Conservation (phyloP, 1,140 invertebrate genomes). For the Drosophila nannoptera region DNA sequence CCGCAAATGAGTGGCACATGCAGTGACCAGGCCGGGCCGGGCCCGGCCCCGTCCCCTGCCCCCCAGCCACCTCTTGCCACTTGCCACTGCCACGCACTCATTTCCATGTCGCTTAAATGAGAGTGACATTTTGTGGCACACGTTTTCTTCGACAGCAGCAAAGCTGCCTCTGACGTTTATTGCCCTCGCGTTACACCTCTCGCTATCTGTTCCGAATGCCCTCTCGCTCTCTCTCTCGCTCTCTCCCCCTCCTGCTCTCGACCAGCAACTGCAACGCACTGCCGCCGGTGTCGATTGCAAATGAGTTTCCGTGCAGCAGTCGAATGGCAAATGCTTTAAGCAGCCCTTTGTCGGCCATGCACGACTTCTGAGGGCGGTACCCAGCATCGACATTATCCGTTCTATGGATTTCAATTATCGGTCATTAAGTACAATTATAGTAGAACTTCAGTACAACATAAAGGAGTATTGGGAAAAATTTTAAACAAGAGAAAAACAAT, state of each 20-base stretch:
- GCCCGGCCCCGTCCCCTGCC: no score
- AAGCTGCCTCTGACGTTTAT: slow-evolving; percentile 31
- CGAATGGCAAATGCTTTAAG: slow-evolving; percentile 6
- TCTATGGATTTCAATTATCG: no score
- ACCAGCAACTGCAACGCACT: slow-evolving; percentile 34
- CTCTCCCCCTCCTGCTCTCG: slow-evolving; percentile 3
- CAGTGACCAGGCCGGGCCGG: background rate
- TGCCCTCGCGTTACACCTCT: slow-evolving; percentile 24
- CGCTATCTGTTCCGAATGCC: background rate
- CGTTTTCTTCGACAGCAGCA: slow-evolving; percentile 44
- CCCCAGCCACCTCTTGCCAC: background rate
- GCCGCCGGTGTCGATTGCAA: slow-evolving; percentile 63
- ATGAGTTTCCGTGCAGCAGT: slow-evolving; percentile 58
- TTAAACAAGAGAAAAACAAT: no score
- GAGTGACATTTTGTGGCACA: slow-evolving; percentile 70
- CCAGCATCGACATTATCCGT: background rate
- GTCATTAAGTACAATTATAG: no score
- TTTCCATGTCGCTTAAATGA: slow-evolving; percentile 48
- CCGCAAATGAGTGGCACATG: slow-evolving; percentile 33
- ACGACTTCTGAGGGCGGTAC: slow-evolving; percentile 25
- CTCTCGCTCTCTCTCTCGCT: background rate
- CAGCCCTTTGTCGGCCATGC: background rate
- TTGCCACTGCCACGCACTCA: slow-evolving; percentile 5
- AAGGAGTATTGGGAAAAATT: no score
- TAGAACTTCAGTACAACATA: no score